Percentiles rank a stretch among this genome's conserved stretches.
phyloP scores from a whole-genome alignment of 2,113 vertebrate species.

The Pongo abelii region DNA sequence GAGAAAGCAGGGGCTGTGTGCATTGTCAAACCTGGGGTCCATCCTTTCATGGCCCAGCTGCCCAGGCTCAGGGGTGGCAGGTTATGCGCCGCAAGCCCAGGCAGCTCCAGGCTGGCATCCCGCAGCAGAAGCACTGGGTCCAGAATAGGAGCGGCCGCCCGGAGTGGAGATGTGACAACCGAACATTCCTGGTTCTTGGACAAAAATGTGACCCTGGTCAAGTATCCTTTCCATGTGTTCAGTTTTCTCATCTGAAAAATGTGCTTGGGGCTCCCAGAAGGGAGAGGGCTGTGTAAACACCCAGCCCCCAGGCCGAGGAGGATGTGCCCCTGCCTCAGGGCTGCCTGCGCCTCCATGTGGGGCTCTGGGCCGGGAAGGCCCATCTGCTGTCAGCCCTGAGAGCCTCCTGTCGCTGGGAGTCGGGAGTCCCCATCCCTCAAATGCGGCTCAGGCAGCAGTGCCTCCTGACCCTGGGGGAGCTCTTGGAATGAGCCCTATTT shows the following conservation, averaged over 20 bases:
- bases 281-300: neutral
- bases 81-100: neutral
- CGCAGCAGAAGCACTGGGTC: fast-evolving
- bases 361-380: neutral
- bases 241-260: slow-evolving; percentile 59
- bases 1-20: neutral
- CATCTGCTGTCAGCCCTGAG: neutral
- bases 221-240: neutral
- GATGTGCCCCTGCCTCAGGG: fast-evolving
- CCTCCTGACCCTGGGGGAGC: neutral
- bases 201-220: slow-evolving; percentile 55
- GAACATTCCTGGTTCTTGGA: neutral
- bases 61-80: neutral
- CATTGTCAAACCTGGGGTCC: neutral
- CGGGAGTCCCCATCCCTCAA: neutral
- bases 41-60: neutral
- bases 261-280: neutral
- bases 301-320: fast-evolving
- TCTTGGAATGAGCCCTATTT: neutral
- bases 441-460: neutral
- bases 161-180: fast-evolving
- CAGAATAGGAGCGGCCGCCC: neutral
- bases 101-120: neutral
- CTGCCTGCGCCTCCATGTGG: fast-evolving
- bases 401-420: neutral